phyloP scores from a whole-genome alignment of 2,113 vertebrate genomes.

The Acanthochromis polyacanthus region DNA sequence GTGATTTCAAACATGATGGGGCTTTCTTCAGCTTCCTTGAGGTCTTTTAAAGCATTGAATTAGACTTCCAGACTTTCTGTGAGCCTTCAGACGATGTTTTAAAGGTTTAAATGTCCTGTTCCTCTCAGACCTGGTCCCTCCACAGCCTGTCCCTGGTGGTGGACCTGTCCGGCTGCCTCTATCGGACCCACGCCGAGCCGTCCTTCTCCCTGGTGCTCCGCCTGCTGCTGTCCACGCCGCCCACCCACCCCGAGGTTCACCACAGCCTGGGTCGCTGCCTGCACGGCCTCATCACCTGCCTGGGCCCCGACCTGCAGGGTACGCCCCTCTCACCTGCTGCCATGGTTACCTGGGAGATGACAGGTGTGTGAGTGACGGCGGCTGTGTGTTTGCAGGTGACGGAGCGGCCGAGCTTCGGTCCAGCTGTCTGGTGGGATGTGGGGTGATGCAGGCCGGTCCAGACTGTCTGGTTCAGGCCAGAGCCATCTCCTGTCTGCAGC shows the following conservation, averaged over 20 bases:
- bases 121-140: conserved; percentile 87
- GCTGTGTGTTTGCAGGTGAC: conserved; percentile 20
- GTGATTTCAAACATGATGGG: no score
- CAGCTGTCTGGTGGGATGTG: conserved; percentile 90
- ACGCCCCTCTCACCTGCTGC: neutral
- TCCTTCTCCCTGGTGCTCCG: conserved; percentile 89
- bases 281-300: conserved; percentile 76
- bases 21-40: no score
- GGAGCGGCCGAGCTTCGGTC: conserved; percentile 78
- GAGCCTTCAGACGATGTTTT: no score
- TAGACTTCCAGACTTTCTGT: no score
- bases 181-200: conserved; percentile 87
- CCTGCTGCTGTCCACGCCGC: conserved; percentile 89
- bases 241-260: conserved; percentile 90
- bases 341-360: neutral
- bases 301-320: conserved; percentile 83
- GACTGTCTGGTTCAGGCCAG: conserved; percentile 92
- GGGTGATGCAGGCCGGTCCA: conserved; percentile 90
- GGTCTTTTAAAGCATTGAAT: no score
- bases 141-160: conserved; percentile 91
- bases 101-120: no score
- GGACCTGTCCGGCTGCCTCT: conserved; percentile 90
- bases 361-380: neutral
- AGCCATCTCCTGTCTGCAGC: conserved; percentile 93
- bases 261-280: conserved; percentile 78